Evolutionary conservation across 2,113 vertebrate species (phyloP).

Genomic region (Uropsilus gracilis): DNA sequence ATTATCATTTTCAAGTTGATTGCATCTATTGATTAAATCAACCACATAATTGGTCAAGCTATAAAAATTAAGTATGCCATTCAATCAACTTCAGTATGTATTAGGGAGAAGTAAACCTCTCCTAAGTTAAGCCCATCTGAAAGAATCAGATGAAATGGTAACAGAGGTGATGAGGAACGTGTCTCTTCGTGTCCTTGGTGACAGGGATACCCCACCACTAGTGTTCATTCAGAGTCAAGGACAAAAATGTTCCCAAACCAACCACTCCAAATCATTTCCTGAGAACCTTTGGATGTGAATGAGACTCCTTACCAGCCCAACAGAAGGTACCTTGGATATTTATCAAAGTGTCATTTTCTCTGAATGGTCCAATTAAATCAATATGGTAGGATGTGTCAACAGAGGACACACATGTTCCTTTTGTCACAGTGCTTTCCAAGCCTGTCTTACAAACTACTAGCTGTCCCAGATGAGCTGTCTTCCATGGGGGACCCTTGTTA

Average conservation of each 20-base stretch:
- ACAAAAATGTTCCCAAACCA: background rate
- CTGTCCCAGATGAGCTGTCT: background rate
- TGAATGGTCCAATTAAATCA: background rate
- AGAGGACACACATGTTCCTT: background rate
- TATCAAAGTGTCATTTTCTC: background rate
- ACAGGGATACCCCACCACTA: background rate
- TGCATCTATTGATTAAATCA: slow-evolving; percentile 34
- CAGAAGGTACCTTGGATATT: background rate
- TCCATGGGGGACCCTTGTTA: background rate
- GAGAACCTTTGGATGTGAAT: background rate
- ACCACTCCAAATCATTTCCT: background rate
- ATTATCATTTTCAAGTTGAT: background rate
- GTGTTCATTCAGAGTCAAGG: background rate
- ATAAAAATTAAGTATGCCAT: slow-evolving; percentile 10
- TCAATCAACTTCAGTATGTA: background rate
- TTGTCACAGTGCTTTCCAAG: background rate
- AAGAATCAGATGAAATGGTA: background rate
- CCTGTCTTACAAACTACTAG: background rate
- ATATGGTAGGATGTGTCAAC: background rate
- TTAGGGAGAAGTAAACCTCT: background rate
- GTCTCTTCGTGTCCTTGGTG: background rate
- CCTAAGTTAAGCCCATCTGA: background rate
- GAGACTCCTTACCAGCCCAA: background rate
- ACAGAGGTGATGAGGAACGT: background rate
- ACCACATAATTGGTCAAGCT: background rate